Conservation (phyloP, 1,140 invertebrate species). For the Homarus americanus region DNA sequence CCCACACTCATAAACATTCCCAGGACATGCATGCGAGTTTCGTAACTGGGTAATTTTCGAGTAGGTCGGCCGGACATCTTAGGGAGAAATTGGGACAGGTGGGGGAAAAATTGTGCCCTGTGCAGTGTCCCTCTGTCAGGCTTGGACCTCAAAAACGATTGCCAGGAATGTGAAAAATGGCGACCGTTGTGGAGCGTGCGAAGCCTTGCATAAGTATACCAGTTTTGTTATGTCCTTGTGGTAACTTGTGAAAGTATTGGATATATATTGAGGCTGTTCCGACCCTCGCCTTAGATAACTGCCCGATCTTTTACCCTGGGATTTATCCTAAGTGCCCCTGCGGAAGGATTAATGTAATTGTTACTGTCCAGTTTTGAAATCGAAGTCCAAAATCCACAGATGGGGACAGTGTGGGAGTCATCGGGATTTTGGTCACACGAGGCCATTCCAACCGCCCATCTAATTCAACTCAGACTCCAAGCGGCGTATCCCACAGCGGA, state of each 20-base stretch:
- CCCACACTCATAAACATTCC: constrained; percentile 61
- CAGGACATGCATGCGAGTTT: constrained; percentile 41
- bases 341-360: constrained; percentile 70
- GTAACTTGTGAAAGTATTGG: constrained; percentile 66
- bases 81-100: not conserved
- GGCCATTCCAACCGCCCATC: constrained; percentile 74
- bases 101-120: not conserved
- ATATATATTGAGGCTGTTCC: constrained; percentile 63
- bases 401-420: constrained; percentile 71
- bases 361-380: constrained; percentile 70
- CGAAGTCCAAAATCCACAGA: constrained; percentile 63
- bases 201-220: constrained; percentile 50
- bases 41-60: constrained; percentile 63
- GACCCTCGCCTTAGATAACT: constrained; percentile 38
- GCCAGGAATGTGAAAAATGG: constrained; percentile 24
- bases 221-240: constrained; percentile 49
- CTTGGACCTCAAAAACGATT: not conserved
- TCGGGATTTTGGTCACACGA: constrained; percentile 74
- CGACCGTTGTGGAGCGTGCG: not conserved
- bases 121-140: not conserved
- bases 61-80: constrained; percentile 37
- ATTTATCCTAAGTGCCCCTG: constrained; percentile 64
- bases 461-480: constrained; percentile 72
- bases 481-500: constrained; percentile 42
- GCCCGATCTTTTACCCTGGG: constrained; percentile 49